A percentile compares a stretch with the other conserved stretches of the same genome.
These are phyloP conservation scores for Steatornis caripensis DNA, from an alignment of 2,113 vertebrate species.

Conservation along the genomic window DNA sequence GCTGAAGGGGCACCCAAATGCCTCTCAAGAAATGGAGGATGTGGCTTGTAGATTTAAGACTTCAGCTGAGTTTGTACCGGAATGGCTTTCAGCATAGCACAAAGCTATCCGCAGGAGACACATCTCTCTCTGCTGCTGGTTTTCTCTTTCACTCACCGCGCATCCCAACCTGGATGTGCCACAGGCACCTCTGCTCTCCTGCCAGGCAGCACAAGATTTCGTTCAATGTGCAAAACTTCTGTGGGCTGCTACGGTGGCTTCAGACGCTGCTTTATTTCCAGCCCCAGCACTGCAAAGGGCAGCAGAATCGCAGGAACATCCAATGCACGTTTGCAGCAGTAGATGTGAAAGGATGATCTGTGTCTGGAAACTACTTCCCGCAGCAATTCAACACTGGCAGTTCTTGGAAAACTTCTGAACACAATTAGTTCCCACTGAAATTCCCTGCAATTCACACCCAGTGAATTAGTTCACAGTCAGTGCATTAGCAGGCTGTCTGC, in stretches of 20 bases:
- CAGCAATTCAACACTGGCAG: background rate
- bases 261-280: background rate
- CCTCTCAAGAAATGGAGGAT: background rate
- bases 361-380: background rate
- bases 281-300: background rate
- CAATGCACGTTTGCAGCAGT: accelerated
- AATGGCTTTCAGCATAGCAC: background rate
- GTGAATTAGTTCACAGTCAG: background rate
- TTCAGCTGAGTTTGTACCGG: background rate
- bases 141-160: background rate
- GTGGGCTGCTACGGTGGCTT: background rate
- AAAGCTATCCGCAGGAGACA: background rate
- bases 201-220: background rate
- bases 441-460: background rate
- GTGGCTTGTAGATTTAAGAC: background rate
- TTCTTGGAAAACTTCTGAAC: slow-evolving; percentile 26
- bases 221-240: background rate
- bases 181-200: background rate
- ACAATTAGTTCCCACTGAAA: background rate
- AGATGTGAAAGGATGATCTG: background rate
- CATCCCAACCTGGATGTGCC: background rate
- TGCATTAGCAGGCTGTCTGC: background rate
- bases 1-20: background rate
- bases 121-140: background rate
- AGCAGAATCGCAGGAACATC: background rate